A percentile compares a stretch with the other conserved stretches of the same genome.
These are phyloP conservation scores for Melanotus villosus DNA, from an alignment of 2,888 invertebrate species.

Conservation along the genomic window DNA sequence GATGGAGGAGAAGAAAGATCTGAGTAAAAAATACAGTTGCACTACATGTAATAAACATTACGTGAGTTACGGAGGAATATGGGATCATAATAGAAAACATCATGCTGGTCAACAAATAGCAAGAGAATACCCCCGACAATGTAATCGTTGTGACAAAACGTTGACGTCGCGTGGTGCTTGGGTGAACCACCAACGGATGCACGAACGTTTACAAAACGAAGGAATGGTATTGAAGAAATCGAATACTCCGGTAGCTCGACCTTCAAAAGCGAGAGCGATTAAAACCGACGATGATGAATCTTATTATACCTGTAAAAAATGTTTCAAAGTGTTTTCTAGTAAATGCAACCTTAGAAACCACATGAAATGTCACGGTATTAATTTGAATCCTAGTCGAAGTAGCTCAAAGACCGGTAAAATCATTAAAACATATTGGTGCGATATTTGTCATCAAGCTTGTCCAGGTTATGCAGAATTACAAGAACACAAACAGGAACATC, in stretches of 20 bases:
- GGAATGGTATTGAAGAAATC: not conserved
- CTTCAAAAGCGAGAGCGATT: conserved; percentile 10
- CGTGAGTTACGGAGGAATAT: conserved; percentile 59
- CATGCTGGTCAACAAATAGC: conserved; percentile 53
- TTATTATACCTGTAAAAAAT: conserved; percentile 68
- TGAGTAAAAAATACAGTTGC: conserved; percentile 72
- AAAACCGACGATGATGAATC: conserved; percentile 56
- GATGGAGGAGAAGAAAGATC: conserved; percentile 68
- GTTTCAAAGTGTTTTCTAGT: conserved; percentile 69
- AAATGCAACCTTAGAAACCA: conserved; percentile 67
- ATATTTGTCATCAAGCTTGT: conserved; percentile 76
- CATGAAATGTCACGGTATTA: conserved; percentile 69
- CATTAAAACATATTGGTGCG: conserved; percentile 70
- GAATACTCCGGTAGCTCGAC: not conserved
- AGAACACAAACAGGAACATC: conserved; percentile 72
- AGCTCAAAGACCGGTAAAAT: conserved; percentile 53
- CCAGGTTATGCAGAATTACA: conserved; percentile 71
- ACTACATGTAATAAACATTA: conserved; percentile 71
- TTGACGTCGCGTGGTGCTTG: conserved; percentile 60
- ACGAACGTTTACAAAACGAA: conserved; percentile 53
- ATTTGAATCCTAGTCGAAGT: conserved; percentile 58
- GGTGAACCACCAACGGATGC: conserved; percentile 62
- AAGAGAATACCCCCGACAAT: conserved; percentile 59
- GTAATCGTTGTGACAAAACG: conserved; percentile 61
- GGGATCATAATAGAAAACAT: conserved; percentile 62